A percentile compares a stretch with the other conserved stretches of the same genome.
phyloP scores from a whole-genome alignment of 2,888 invertebrate species.

The Psylliodes chrysocephalus region DNA sequence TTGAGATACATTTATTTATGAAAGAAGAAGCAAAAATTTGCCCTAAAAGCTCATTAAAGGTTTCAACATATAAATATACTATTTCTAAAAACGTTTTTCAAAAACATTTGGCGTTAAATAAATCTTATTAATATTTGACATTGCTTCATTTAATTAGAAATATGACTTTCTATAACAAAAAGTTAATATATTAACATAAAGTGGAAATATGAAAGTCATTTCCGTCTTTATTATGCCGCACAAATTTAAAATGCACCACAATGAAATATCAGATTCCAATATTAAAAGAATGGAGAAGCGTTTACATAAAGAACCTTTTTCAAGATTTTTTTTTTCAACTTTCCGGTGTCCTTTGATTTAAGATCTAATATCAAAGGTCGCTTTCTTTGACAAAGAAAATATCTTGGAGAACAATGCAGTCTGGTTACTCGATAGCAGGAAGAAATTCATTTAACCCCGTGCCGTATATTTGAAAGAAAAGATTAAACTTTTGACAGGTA shows the following conservation, averaged over 20 bases:
- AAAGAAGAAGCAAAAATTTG: too few relatives aligned
- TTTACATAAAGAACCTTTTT: constrained; percentile 28
- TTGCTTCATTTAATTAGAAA: too few relatives aligned
- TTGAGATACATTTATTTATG: too few relatives aligned
- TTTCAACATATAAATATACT: too few relatives aligned
- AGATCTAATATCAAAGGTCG: constrained; percentile 32
- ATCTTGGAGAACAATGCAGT: constrained; percentile 29
- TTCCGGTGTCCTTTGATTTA: constrained; percentile 27
- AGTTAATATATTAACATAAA: too few relatives aligned
- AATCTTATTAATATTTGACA: too few relatives aligned
- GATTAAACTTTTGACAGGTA: constrained; percentile 1
- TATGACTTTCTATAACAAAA: too few relatives aligned
- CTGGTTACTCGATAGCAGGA: constrained; percentile 22
- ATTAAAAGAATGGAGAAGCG: constrained; percentile 16
- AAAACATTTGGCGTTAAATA: too few relatives aligned
- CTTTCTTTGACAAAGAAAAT: constrained; percentile 28
- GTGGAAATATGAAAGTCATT: background rate
- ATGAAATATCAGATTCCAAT: constrained; percentile 18
- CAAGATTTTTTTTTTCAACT: constrained; percentile 5
- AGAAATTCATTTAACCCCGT: constrained; percentile 25
- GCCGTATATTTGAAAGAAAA: constrained; percentile 10
- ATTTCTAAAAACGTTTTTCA: too few relatives aligned
- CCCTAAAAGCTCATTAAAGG: too few relatives aligned
- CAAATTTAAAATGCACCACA: background rate
- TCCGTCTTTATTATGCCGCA: background rate